Evolutionary conservation across 2,113 vertebrate genomes (phyloP), one percentile per base, ranked within the genome.

Genomic region (Lepidothrix coronata): DNA sequence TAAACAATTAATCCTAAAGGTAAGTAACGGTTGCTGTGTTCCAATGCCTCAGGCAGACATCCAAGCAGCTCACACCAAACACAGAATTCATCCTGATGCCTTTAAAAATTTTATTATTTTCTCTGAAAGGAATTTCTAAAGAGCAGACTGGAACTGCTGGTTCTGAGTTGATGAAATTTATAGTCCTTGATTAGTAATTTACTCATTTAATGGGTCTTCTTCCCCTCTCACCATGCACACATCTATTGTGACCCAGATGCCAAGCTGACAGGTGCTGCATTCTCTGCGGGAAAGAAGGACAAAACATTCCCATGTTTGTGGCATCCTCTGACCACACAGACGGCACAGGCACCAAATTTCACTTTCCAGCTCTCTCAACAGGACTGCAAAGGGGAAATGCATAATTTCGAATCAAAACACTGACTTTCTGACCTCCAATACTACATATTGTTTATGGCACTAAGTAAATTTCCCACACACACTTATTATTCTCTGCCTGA

Each of bases 221-320:
- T 76, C 3, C 24, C 25, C 57, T 44, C 13, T 54, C 41, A 28
- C 46, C 61, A 27, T 1, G 6, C 88, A 30, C 52, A 28, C 30
- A 68, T 27, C 28, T 14, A 5, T 14, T 13, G 61, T 28, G 71
- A 51, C 63, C 25, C 48, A 59, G 68, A 44, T 72, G 93, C 90
- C 90, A 92, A 72, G 79, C 63, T 62, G 55, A 25, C 85, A 92
- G 73, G 48, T 84, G 76, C 57, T 23, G 22, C 57, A 11, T 30
- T 70, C 90, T 37, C 95, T 31, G 48, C 1, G 0, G 68, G 82
- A 41, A 76, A 20, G 49, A 22, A 66, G 62, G 62, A 46, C 77
- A 61, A 91, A 85, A 15, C 0, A 0, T 52, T 52, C 55, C 63
- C 13, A 0, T 10, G 46, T 22, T 12, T 2, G 27, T 59, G 48